A percentile compares a stretch with the other conserved stretches of the same genome.
Conservation (phyloP, 1,140 invertebrate genomes). For the Phymastichus coffea region DNA sequence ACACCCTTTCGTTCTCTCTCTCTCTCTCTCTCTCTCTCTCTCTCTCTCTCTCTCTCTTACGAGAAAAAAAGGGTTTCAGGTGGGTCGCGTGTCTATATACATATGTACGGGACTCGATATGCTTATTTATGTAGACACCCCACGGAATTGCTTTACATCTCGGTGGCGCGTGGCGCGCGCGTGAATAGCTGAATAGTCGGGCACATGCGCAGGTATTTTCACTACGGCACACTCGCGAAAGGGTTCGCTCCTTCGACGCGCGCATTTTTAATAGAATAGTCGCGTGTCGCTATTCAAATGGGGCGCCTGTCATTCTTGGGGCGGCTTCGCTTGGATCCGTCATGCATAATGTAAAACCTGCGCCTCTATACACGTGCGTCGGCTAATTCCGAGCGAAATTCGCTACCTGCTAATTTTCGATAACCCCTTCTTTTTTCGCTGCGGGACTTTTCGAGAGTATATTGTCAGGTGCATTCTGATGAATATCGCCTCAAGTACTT, state of each 20-base stretch:
- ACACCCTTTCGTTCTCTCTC: too few relatives aligned
- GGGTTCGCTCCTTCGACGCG: constrained; percentile 7
- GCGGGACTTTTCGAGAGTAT: too few relatives aligned
- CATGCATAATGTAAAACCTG: constrained; percentile 17
- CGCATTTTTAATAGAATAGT: constrained; percentile 25
- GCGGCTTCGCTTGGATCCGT: constrained; percentile 5
- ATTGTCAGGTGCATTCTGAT: too few relatives aligned
- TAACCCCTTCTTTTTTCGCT: too few relatives aligned
- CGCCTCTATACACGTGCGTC: too few relatives aligned
- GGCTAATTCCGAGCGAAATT: background rate
- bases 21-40: too few relatives aligned
- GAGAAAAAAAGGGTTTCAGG: too few relatives aligned
- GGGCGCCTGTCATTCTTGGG: background rate
- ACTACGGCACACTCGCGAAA: constrained; percentile 5
- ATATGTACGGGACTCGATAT: constrained; percentile 45
- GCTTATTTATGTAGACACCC: constrained; percentile 49
- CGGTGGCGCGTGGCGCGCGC: constrained; percentile 35
- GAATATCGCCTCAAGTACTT: too few relatives aligned
- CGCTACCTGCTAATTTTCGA: constrained; percentile 3
- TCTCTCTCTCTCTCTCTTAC: too few relatives aligned
- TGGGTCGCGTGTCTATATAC: background rate
- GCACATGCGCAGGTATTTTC: background rate
- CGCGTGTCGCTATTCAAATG: constrained; percentile 30
- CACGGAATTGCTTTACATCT: constrained; percentile 40
- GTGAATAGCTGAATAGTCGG: constrained; percentile 30